Evolutionary conservation across 2,888 invertebrate genomes (phyloP).

Genomic region (Cacoxenus indagator): DNA sequence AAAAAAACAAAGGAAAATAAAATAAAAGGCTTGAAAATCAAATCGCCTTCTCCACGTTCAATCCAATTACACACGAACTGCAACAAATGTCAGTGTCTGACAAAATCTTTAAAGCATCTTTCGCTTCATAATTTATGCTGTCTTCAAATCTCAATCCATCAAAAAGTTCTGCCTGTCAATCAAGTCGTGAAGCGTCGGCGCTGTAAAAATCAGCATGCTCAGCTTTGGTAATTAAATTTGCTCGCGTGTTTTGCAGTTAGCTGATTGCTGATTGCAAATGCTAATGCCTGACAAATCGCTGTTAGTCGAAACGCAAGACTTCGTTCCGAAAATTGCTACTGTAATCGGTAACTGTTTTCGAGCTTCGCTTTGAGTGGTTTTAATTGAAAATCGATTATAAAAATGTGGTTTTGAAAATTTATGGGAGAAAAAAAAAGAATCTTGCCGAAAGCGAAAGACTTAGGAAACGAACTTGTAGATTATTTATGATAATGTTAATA

Average conservation of each 20-base stretch:
- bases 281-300: constrained; percentile 9
- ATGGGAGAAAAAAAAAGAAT: constrained; percentile 26
- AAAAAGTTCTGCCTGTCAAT: background rate
- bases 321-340: background rate
- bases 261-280: constrained; percentile 1
- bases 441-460: constrained; percentile 10
- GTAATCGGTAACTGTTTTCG: background rate
- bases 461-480: background rate
- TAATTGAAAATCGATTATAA: constrained; percentile 19
- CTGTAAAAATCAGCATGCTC: background rate
- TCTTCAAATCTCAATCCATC: background rate
- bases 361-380: background rate
- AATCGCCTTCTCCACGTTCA: background rate
- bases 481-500: constrained; percentile 51
- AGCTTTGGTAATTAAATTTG: background rate
- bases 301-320: background rate
- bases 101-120: background rate
- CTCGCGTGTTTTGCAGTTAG: background rate
- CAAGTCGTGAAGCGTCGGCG: background rate
- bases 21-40: background rate
- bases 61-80: no score
- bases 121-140: background rate
- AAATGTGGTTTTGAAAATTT: constrained; percentile 29
- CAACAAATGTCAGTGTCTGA: background rate
- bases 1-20: background rate